Conservation (phyloP, 2,113 vertebrate genomes). For the Uropsilus gracilis region DNA sequence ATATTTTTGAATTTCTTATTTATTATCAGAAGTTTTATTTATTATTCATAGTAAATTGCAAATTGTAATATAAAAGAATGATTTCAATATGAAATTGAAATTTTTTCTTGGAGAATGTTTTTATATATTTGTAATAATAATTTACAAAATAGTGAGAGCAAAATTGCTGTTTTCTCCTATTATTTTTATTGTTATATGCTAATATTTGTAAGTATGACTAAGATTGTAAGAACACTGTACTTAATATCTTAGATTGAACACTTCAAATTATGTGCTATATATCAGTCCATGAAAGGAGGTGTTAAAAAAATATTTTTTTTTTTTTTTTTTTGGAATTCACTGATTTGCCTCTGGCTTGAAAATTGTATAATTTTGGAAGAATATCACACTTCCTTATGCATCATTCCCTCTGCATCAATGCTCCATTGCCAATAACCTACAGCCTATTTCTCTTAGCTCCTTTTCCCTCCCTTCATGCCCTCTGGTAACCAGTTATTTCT, state of each 20-base stretch:
- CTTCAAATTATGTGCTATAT: background rate
- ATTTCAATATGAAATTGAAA: background rate
- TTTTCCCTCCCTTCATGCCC: no score
- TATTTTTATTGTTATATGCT: background rate
- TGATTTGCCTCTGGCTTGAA: no score
- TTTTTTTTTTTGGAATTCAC: no score
- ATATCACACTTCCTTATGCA: no score
- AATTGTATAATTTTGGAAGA: no score
- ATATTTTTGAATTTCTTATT: constrained; percentile 31
- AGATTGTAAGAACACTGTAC: background rate
- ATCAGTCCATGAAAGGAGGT: background rate
- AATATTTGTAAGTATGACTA: background rate
- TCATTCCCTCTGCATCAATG: no score
- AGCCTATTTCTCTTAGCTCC: no score
- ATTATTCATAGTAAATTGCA: background rate
- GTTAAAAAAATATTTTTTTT: background rate
- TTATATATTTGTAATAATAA: background rate
- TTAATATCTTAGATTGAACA: background rate
- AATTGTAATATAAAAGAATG: constrained; percentile 13
- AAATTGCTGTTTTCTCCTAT: background rate
- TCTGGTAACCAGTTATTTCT: no score
- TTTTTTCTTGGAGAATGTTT: background rate
- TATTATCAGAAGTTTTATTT: background rate
- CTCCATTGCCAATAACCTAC: no score
- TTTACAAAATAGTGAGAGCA: background rate